A percentile compares a stretch with the other conserved stretches of the same genome.
Conservation (phyloP, 2,888 invertebrate genomes). For the Himalopsyche japonica region DNA sequence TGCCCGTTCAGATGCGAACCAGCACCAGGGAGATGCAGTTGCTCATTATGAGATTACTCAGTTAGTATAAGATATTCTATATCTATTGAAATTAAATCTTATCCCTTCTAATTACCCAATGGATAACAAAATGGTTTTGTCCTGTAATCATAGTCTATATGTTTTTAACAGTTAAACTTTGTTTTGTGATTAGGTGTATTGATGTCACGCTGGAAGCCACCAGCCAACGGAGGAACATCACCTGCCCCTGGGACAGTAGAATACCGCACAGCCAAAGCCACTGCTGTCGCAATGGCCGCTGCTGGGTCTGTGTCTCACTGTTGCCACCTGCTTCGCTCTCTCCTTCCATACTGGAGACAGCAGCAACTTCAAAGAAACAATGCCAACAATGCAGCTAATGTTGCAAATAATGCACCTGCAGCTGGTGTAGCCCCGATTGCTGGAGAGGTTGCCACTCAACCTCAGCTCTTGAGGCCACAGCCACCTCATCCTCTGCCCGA, state of each 20-base stretch:
- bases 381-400: constrained; percentile 33
- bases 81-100: not conserved
- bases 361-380: constrained; percentile 47
- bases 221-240: constrained; percentile 21
- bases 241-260: constrained; percentile 43
- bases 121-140: not conserved
- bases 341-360: constrained; percentile 79
- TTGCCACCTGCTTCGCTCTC: constrained; percentile 68
- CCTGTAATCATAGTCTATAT: too few relatives aligned
- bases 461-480: constrained; percentile 77
- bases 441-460: constrained; percentile 19
- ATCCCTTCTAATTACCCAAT: not conserved
- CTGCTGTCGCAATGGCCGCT: constrained; percentile 70
- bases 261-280: constrained; percentile 65
- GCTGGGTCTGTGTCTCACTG: constrained; percentile 75
- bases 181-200: constrained; percentile 61
- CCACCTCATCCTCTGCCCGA: constrained; percentile 84
- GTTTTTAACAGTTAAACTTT: not conserved
- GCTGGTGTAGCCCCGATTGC: constrained; percentile 62
- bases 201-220: constrained; percentile 73
- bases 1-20: constrained; percentile 65
- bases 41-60: constrained; percentile 83
- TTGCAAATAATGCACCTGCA: constrained; percentile 80
- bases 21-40: constrained; percentile 84
- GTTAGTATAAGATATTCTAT: constrained; percentile 56